A percentile compares a stretch with the other conserved stretches of the same genome.
Conservation (phyloP, 2,113 vertebrate genomes). For the Aramus guarauna region DNA sequence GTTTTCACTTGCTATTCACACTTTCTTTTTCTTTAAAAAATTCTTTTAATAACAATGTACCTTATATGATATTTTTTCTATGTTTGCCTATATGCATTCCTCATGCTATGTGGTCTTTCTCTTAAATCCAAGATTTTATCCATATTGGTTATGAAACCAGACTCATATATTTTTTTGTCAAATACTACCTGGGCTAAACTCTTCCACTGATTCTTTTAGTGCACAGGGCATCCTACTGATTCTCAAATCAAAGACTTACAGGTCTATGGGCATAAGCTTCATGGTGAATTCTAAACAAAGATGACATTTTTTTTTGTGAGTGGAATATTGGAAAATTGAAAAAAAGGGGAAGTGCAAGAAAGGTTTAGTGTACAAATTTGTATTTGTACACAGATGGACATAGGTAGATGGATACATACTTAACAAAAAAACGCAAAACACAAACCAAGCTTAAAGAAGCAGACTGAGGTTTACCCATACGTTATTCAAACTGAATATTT, state of each 20-base stretch:
- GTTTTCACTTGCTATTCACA: background rate
- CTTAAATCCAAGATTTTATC: background rate
- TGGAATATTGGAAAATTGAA: background rate
- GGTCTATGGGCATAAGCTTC: background rate
- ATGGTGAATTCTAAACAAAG: background rate
- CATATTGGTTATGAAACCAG: background rate
- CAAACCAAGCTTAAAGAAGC: background rate
- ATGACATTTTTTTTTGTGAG: background rate
- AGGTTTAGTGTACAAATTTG: background rate
- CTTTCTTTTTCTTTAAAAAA: background rate
- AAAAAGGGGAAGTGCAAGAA: background rate
- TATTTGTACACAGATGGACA: background rate
- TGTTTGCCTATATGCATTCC: accelerated
- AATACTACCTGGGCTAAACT: background rate
- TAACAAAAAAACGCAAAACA: no score
- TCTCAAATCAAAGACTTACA: background rate
- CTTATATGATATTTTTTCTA: background rate
- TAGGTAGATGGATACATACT: background rate
- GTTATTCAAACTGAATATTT: background rate
- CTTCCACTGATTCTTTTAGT: background rate
- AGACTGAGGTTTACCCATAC: background rate
- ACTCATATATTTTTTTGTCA: background rate
- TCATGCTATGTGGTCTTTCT: background rate
- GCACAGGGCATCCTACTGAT: background rate
- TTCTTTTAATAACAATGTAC: background rate